phyloP scores from a whole-genome alignment of 2,888 invertebrate genomes.

The Mythimna pallens region DNA sequence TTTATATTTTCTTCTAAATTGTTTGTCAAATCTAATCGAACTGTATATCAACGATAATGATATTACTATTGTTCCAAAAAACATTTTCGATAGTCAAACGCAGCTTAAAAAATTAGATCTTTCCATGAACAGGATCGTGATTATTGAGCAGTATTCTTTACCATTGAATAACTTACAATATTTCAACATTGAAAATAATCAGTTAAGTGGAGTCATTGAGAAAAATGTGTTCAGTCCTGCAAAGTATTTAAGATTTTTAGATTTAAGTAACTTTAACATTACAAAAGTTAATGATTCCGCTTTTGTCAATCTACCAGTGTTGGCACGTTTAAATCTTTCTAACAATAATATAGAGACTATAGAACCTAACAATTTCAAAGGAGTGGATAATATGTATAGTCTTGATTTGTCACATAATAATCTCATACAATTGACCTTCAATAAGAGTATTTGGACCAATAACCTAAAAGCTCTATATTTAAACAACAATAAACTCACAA shows the following conservation, averaged over 20 bases:
- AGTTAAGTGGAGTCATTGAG: slow-evolving; percentile 71
- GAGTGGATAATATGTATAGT: slow-evolving; percentile 78
- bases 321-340: slow-evolving; percentile 81
- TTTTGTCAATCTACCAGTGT: slow-evolving; percentile 77
- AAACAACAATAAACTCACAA: slow-evolving; percentile 76
- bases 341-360: slow-evolving; percentile 77
- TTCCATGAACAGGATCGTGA: slow-evolving; percentile 77
- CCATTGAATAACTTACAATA: slow-evolving; percentile 81
- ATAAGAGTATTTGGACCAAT: slow-evolving; percentile 66
- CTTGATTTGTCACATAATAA: slow-evolving; percentile 82
- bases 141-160: slow-evolving; percentile 75
- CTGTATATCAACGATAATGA: slow-evolving; percentile 78
- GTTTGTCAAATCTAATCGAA: slow-evolving; percentile 73
- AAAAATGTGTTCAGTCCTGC: slow-evolving; percentile 79
- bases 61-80: slow-evolving; percentile 65
- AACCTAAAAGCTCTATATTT: slow-evolving; percentile 79
- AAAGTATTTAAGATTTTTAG: slow-evolving; percentile 77
- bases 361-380: slow-evolving; percentile 75
- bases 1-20: slow-evolving; percentile 74
- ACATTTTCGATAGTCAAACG: slow-evolving; percentile 74
- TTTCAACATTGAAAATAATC: slow-evolving; percentile 76
- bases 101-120: slow-evolving; percentile 77
- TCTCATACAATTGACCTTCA: slow-evolving; percentile 70
- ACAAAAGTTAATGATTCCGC: slow-evolving; percentile 75
- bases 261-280: slow-evolving; percentile 78